phyloP scores from a whole-genome alignment of 2,888 invertebrate genomes.

The Flabesymbios commensalis region DNA sequence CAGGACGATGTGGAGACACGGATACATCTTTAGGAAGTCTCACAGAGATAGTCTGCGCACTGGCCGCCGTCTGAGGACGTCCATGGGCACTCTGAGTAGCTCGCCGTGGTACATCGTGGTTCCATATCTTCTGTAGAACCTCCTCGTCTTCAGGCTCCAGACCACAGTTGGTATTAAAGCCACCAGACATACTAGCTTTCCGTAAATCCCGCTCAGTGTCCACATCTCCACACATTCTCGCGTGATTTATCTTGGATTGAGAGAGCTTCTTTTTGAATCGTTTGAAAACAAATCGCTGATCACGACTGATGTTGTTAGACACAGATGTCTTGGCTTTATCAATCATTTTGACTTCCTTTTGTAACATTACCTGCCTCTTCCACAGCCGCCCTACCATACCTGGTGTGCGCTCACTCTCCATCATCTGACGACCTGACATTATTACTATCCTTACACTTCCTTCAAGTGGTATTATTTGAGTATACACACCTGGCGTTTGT shows the following conservation, averaged over 20 bases:
- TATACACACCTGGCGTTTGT: too few relatives aligned
- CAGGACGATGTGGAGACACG: too few relatives aligned
- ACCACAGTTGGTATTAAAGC: background rate
- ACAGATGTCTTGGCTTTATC: background rate
- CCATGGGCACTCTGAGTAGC: too few relatives aligned
- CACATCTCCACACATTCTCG: background rate
- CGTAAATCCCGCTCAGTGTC: background rate
- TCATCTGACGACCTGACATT: background rate
- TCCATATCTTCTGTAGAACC: conserved; percentile 9
- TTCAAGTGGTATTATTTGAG: too few relatives aligned
- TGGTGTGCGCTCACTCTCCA: background rate
- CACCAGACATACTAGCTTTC: background rate
- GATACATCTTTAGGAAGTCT: too few relatives aligned
- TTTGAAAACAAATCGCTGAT: background rate
- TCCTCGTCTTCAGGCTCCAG: conserved; percentile 4
- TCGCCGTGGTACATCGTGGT: too few relatives aligned
- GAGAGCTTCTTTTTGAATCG: conserved; percentile 6
- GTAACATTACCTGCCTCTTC: background rate
- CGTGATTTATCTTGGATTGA: background rate
- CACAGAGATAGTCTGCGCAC: too few relatives aligned
- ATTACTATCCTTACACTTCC: too few relatives aligned
- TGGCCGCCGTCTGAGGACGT: too few relatives aligned
- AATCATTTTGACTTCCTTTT: background rate
- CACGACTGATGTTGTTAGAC: background rate
- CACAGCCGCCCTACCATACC: background rate